Conservation (phyloP, 2,113 vertebrate genomes). For the Callopanchax toddi region DNA sequence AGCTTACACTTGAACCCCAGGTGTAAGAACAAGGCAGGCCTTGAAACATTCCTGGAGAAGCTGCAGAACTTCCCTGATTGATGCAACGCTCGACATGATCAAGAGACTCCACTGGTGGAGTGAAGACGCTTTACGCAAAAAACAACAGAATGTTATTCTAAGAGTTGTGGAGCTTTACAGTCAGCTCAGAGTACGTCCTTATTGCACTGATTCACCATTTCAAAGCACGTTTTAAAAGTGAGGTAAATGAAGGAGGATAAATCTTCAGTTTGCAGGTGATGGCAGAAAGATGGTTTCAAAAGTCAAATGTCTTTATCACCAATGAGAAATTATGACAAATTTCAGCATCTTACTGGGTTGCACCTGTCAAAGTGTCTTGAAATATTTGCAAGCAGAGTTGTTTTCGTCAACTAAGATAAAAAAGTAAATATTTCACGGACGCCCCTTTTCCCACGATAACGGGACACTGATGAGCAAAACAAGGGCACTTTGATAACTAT, state of each 20-base stretch:
- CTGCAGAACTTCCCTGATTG: constrained; percentile 50
- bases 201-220: constrained; percentile 18
- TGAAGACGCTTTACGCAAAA: constrained; percentile 42
- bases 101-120: constrained; percentile 50
- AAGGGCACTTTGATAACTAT: too few species aligned
- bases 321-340: too few species aligned
- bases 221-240: neutral
- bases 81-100: constrained; percentile 60
- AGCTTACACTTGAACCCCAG: constrained; percentile 57
- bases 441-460: too few species aligned
- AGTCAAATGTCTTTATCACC: neutral
- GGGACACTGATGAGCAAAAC: too few species aligned
- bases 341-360: too few species aligned
- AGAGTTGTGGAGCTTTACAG: constrained; percentile 36
- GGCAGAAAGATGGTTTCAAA: neutral
- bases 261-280: constrained; percentile 10
- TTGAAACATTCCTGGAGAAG: constrained; percentile 59
- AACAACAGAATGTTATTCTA: constrained; percentile 54
- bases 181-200: constrained; percentile 26
- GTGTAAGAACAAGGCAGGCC: constrained; percentile 57
- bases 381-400: too few species aligned
- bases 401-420: too few species aligned
- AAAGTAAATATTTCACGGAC: too few species aligned
- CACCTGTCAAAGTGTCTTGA: too few species aligned
- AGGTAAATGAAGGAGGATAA: constrained; percentile 5